phyloP scores from a whole-genome alignment of 2,797 vertebrate genomes.

The Falco biarmicus region DNA sequence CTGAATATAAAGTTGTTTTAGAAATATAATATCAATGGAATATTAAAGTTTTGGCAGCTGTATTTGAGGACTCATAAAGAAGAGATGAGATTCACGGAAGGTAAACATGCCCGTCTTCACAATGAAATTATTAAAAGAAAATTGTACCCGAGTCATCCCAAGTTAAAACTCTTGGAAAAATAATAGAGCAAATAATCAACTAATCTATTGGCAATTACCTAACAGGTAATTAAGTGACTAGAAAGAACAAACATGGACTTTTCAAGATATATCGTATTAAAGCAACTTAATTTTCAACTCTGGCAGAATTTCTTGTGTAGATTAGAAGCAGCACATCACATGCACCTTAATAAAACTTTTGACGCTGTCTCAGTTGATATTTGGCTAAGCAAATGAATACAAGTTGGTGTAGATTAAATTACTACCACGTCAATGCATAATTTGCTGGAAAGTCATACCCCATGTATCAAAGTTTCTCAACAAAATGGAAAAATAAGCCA shows the following conservation, averaged over 20 bases:
- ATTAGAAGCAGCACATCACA: not conserved
- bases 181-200: not conserved
- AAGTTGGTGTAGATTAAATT: not conserved
- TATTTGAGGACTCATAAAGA: not conserved
- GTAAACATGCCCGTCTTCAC: not conserved
- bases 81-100: not conserved
- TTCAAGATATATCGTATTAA: not conserved
- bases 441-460: not conserved
- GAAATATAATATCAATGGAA: not conserved
- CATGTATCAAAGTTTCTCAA: not conserved
- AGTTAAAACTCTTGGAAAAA: not conserved
- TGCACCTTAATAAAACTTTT: not conserved
- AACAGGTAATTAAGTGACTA: not conserved
- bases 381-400: not conserved
- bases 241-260: not conserved
- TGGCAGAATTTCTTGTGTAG: not conserved
- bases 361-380: not conserved
- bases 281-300: not conserved
- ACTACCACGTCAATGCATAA: not conserved
- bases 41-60: not conserved
- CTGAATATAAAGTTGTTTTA: not conserved
- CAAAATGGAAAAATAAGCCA: not conserved
- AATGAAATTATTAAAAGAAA: not conserved
- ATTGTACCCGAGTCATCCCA: fast-evolving
- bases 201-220: not conserved